phyloP scores from a whole-genome alignment of 2,888 invertebrate species.

The Brachyptera risi region DNA sequence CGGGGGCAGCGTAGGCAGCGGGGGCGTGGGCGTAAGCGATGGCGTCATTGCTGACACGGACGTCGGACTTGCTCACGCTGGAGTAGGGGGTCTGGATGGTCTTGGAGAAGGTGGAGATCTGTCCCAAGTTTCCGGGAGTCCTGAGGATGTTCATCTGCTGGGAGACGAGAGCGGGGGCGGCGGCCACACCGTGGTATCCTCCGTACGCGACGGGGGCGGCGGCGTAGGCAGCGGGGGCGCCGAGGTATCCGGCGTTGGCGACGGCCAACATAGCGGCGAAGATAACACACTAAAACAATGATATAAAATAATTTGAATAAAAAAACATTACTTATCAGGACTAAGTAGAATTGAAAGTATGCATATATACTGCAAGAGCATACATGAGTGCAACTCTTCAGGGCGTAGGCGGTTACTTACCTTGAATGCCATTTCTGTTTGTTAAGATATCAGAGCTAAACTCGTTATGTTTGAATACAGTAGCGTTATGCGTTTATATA shows the following conservation, averaged over 20 bases:
- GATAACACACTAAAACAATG: slow-evolving; percentile 3
- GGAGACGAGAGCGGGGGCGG: slow-evolving; percentile 33
- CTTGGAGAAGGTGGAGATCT: slow-evolving; percentile 63
- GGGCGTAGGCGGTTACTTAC: slow-evolving; percentile 1
- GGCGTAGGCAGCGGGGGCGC: slow-evolving; percentile 26
- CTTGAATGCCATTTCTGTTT: slow-evolving; percentile 22
- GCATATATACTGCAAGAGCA: too few relatives aligned
- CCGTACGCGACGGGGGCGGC: slow-evolving; percentile 38
- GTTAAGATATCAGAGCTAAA: not conserved
- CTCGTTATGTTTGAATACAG: slow-evolving; percentile 2
- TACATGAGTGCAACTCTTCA: too few relatives aligned
- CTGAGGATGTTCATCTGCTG: slow-evolving; percentile 43
- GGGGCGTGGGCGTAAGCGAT: slow-evolving; percentile 31
- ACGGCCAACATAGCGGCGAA: slow-evolving; percentile 33
- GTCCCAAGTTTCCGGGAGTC: slow-evolving; percentile 62
- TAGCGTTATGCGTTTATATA: slow-evolving; percentile 2
- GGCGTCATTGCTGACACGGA: slow-evolving; percentile 50
- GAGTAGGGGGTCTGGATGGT: slow-evolving; percentile 69
- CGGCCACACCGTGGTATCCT: slow-evolving; percentile 46
- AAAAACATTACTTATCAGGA: too few relatives aligned
- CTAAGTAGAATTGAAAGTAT: not conserved
- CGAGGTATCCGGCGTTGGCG: slow-evolving; percentile 36
- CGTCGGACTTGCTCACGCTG: slow-evolving; percentile 64
- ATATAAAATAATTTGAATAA: too few relatives aligned
- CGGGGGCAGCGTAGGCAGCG: slow-evolving; percentile 29